Conservation (phyloP, 1,140 invertebrate genomes). For the Lethrus apterus region DNA sequence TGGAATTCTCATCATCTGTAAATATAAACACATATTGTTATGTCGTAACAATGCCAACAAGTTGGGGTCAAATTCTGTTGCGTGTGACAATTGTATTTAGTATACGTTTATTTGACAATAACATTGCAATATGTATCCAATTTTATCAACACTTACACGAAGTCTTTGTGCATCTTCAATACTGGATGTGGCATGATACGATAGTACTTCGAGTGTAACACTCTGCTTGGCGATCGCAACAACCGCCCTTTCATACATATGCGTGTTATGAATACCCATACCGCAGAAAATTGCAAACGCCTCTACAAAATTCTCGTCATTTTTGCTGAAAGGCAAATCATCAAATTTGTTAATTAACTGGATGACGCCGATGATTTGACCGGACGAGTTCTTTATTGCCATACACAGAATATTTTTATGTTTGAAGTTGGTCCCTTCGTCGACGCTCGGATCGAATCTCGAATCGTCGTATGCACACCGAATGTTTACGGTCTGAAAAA, state of each 20-base stretch:
- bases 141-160: conserved; percentile 60
- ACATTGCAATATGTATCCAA: too few species aligned
- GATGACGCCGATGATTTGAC: conserved; percentile 88
- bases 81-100: too few species aligned
- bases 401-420: conserved; percentile 84
- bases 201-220: conserved; percentile 90
- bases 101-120: too few species aligned
- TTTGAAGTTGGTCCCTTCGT: conserved; percentile 67
- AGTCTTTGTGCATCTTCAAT: conserved; percentile 78
- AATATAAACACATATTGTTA: conserved; percentile 7
- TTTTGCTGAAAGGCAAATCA: conserved; percentile 80
- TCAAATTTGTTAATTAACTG: conserved; percentile 91
- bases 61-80: neutral
- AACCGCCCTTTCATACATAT: conserved; percentile 92
- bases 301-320: conserved; percentile 90
- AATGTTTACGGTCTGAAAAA: conserved; percentile 73
- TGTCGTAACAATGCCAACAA: neutral
- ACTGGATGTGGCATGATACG: conserved; percentile 91
- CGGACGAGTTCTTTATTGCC: conserved; percentile 85
- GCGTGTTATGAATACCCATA: conserved; percentile 95
- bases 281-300: conserved; percentile 97
- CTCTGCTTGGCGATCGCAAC: conserved; percentile 92
- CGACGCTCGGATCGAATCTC: conserved; percentile 83
- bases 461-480: conserved; percentile 85
- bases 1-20: conserved; percentile 56